Base-by-base conservation (phyloP, 2,113 vertebrate species). In the Felis chaus region DNA sequence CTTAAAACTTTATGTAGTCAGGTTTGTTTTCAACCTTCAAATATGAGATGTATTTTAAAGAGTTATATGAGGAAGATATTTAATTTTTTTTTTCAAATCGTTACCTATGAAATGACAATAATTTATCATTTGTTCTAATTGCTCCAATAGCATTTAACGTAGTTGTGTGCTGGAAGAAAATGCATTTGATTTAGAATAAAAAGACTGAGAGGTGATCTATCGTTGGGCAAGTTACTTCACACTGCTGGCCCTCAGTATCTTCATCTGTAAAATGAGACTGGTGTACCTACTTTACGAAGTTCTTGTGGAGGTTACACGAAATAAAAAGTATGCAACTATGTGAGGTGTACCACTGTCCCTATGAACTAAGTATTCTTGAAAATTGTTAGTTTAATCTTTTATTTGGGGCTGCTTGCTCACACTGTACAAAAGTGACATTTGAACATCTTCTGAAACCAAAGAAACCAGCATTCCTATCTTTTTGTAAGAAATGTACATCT, bases 21-120 rank as follows among this genome's bases (percentile, higher is more conserved):
- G 73, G 50, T 63, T 45, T 76, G 21, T 61, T 85, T 45, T 41
- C 27, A 14, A 91, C 71, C 25, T 63, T 92, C 33, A 81, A 84
- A 89, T 27, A 41, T 50, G 18, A 95, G 36, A 87, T 39, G 14
- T 80, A 78, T 91, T 96, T 91, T 90, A 39, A 95, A 85, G 41
- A 39, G 3, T 53, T 29, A 90, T 68, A 63, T 50, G 21, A 91
- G 27, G 19, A 92, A 82, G 68, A 27, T 8, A 13, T 63, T 21
- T 87, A 50, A 69, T 50, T 76, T 83, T 82, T 93, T 82, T 39
- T 78, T 76, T 45, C 41, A 8, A 45, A 61, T 69, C 41, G 14
- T 41, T 94, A 55, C 12, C 36, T 50, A 48, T 39, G 39, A 78
- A 73, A 63, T 63, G 55, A 68, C 18, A 74, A 36, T 84, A 41